Percentiles rank a stretch among this genome's conserved stretches.
Conservation (phyloP, 2,113 vertebrate species). For the Pavo muticus region DNA sequence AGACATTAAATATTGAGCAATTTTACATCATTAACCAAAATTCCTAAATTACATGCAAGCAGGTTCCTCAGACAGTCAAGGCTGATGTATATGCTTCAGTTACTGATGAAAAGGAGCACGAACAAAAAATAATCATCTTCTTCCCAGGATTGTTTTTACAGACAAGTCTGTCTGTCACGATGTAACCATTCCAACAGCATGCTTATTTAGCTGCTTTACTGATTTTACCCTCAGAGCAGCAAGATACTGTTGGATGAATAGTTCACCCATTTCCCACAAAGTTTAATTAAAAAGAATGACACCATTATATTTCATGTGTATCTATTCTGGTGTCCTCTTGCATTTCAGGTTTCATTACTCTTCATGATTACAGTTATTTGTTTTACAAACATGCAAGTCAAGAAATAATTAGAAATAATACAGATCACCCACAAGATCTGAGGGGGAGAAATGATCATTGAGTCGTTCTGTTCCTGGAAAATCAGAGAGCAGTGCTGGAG, state of each 20-base stretch:
- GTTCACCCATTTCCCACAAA: neutral
- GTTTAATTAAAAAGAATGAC: neutral
- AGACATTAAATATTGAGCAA: conserved; percentile 52
- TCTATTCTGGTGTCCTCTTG: neutral
- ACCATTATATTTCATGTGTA: neutral
- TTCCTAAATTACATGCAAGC: conserved; percentile 15
- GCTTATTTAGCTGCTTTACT: neutral
- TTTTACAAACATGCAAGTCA: neutral
- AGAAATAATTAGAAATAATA: conserved; percentile 2
- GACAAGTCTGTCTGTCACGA: neutral
- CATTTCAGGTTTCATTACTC: neutral
- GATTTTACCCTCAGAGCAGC: neutral
- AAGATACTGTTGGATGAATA: neutral
- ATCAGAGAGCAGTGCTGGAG: neutral
- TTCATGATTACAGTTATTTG: neutral
- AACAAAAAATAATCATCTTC: neutral
- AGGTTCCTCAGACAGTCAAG: neutral
- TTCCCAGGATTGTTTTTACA: neutral
- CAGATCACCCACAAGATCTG: neutral
- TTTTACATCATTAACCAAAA: conserved; percentile 54
- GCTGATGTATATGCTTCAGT: neutral
- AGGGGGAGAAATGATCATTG: neutral
- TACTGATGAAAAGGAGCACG: neutral
- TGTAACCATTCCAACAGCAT: neutral
- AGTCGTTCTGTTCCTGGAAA: neutral